Conservation (phyloP, 2,113 vertebrate species). For the Grallaria varia region DNA sequence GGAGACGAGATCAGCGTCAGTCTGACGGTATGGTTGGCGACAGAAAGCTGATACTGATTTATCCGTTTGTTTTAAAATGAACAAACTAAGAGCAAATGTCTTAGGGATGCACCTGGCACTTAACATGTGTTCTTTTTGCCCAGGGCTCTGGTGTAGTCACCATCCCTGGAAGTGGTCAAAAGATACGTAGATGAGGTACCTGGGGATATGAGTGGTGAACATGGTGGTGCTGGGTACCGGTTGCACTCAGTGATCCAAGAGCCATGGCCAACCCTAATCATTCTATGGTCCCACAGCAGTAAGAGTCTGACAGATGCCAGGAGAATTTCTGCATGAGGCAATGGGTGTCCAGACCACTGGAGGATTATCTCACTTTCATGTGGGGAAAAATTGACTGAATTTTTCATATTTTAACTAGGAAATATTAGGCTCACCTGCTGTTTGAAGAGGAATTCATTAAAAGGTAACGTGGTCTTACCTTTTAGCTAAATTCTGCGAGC, state of each 20-base stretch:
- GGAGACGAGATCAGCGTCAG: accelerated
- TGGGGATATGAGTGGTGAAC: accelerated
- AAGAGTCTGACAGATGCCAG: accelerated
- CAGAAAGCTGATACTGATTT: too few species aligned
- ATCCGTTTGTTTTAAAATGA: accelerated
- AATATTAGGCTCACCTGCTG: accelerated
- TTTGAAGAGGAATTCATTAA: accelerated
- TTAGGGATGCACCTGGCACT: accelerated
- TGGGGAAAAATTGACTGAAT: not conserved
- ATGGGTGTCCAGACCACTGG: accelerated
- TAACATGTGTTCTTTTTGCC: accelerated
- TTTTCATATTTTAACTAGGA: not conserved
- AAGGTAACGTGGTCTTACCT: accelerated
- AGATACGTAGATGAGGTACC: accelerated
- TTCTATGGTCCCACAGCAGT: accelerated
- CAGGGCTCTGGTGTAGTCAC: not conserved
- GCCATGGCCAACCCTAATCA: accelerated
- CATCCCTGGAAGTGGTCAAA: not conserved
- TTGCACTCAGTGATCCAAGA: accelerated
- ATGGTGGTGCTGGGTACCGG: accelerated
- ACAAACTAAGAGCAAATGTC: accelerated
- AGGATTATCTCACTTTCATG: not conserved
- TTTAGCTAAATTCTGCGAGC: accelerated
- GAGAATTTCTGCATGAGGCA: not conserved
- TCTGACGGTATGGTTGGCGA: accelerated